Conservation (phyloP, 2,888 invertebrate genomes). For the Agrotis segetum region DNA sequence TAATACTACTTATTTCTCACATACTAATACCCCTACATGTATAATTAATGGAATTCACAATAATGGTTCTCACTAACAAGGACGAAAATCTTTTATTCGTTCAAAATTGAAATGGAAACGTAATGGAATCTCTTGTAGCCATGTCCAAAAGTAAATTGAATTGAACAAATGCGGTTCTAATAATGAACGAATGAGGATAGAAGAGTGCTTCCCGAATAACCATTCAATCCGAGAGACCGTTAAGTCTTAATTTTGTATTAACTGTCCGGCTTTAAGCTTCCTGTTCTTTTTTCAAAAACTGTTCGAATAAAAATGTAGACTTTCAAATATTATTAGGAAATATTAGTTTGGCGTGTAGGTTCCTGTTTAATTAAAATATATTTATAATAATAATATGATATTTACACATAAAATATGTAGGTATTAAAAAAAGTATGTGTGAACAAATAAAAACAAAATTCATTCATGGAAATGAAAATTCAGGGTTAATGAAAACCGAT, state of each 20-base stretch:
- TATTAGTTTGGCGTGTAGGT: not conserved
- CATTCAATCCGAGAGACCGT: conserved; percentile 42
- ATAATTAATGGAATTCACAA: conserved; percentile 39
- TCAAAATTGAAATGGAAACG: conserved; percentile 70
- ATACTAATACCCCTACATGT: not conserved
- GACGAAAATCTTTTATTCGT: conserved; percentile 70
- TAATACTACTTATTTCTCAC: not conserved
- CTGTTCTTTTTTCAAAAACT: not conserved
- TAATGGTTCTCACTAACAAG: conserved; percentile 61
- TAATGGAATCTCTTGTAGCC: conserved; percentile 74
- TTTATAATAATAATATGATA: not conserved
- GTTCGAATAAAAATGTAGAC: conserved; percentile 3
- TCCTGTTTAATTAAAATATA: not conserved
- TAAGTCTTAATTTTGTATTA: conserved; percentile 26
- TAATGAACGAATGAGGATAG: conserved; percentile 64
- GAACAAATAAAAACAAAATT: no score
- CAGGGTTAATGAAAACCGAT: no score
- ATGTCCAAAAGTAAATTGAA: conserved; percentile 75
- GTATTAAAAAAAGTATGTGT: no score
- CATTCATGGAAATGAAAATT: no score
- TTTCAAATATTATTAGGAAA: conserved; percentile 1
- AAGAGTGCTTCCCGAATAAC: conserved; percentile 48
- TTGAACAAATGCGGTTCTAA: conserved; percentile 73
- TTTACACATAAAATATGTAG: no score
- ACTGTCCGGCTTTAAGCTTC: conserved; percentile 1